These are phyloP conservation scores for Brachionus manjavacas DNA, from an alignment of 1,140 invertebrate species.

Conservation along the genomic window DNA sequence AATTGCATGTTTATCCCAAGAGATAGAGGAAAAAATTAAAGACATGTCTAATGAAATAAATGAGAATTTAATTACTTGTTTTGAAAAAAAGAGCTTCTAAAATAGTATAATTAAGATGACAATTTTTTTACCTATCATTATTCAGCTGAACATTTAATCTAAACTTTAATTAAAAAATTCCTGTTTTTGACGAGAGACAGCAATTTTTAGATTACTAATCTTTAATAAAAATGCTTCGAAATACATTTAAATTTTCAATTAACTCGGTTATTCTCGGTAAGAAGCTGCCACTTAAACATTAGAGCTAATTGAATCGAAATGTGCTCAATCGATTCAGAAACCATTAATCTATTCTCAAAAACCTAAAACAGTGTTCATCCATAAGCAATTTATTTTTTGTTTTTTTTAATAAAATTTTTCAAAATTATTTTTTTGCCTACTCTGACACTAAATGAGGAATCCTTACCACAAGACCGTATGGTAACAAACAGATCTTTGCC, in stretches of 20 bases:
- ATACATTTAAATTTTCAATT: neutral
- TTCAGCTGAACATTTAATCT: neutral
- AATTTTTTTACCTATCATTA: neutral
- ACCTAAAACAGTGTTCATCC: neutral
- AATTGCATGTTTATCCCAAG: neutral
- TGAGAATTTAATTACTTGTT: neutral
- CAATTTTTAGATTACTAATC: neutral
- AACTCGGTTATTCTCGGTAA: neutral
- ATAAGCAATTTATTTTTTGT: neutral
- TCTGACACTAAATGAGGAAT: neutral
- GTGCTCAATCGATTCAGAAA: neutral
- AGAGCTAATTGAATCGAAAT: neutral
- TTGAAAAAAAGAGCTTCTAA: neutral
- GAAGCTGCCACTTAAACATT: neutral
- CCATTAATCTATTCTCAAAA: neutral
- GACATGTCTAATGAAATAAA: neutral
- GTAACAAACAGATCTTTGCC: neutral
- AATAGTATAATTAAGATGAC: neutral
- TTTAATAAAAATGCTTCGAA: neutral
- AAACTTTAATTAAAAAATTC: neutral
- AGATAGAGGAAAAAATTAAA: neutral
- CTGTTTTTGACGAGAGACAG: neutral
- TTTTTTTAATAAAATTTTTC: neutral
- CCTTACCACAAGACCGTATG: neutral
- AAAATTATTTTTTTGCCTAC: too few relatives aligned